phyloP scores from a whole-genome alignment of 2,888 invertebrate genomes.

The Epinotia bilunana region DNA sequence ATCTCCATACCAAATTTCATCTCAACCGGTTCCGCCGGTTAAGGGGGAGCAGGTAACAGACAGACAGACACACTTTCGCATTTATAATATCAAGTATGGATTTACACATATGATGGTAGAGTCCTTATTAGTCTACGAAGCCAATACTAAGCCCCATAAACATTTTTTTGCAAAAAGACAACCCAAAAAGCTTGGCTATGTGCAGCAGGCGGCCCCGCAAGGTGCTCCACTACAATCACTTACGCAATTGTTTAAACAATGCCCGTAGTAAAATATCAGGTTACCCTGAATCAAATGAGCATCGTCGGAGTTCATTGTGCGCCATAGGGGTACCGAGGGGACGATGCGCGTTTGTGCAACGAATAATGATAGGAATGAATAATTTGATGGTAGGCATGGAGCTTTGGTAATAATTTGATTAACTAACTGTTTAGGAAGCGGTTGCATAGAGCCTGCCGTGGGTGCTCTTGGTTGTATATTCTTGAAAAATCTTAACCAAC shows the following conservation, averaged over 20 bases:
- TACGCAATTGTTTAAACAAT: constrained; percentile 84
- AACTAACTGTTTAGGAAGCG: background rate
- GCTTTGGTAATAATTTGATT: constrained; percentile 22
- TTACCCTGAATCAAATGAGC: constrained; percentile 74
- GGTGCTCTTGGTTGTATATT: too few relatives aligned
- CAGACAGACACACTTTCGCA: too few relatives aligned
- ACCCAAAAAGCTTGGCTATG: constrained; percentile 47
- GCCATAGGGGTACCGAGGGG: constrained; percentile 55
- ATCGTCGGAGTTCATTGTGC: constrained; percentile 60
- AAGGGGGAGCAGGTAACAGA: too few relatives aligned
- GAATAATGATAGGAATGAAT: constrained; percentile 39
- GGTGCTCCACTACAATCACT: constrained; percentile 80
- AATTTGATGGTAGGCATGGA: constrained; percentile 18
- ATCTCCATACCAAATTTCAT: too few relatives aligned
- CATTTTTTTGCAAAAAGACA: constrained; percentile 6
- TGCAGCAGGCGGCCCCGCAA: constrained; percentile 59
- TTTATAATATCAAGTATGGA: too few relatives aligned
- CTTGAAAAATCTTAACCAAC: too few relatives aligned
- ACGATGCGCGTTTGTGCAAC: constrained; percentile 30
- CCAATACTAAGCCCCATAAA: background rate
- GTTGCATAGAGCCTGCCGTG: too few relatives aligned
- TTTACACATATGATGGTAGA: too few relatives aligned
- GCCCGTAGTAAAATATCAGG: constrained; percentile 79
- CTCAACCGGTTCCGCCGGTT: too few relatives aligned
- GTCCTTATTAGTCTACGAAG: too few relatives aligned